Percentiles rank a stretch among this genome's conserved stretches.
These are phyloP conservation scores for Alloscopus bannaensis DNA, from an alignment of 2,888 invertebrate genomes.

Conservation along the genomic window DNA sequence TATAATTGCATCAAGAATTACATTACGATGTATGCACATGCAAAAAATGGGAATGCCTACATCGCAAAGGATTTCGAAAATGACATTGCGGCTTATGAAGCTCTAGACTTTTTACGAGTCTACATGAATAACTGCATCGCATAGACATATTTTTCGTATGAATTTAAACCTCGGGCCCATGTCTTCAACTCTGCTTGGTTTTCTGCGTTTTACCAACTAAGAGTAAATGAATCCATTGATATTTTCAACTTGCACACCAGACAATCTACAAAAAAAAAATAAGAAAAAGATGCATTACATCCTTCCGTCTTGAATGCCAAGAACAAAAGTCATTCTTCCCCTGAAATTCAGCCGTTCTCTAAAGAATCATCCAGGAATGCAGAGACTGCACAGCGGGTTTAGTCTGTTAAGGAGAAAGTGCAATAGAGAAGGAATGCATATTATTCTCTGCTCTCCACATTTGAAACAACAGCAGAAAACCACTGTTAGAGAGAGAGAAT, in stretches of 20 bases:
- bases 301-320: constrained; percentile 43
- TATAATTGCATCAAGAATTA: constrained; percentile 57
- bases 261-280: constrained; percentile 11
- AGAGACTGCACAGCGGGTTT: too few species aligned
- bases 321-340: constrained; percentile 31
- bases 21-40: constrained; percentile 31
- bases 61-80: constrained; percentile 33
- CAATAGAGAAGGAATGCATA: too few species aligned
- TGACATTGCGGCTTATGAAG: constrained; percentile 20
- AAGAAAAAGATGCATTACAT: constrained; percentile 42
- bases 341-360: constrained; percentile 26
- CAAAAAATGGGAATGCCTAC: neutral
- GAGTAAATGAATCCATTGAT: neutral
- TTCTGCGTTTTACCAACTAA: constrained; percentile 16
- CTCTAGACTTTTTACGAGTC: neutral
- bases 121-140: neutral
- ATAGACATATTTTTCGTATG: neutral
- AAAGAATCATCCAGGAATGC: too few species aligned
- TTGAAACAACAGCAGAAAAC: too few species aligned
- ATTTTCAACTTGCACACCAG: neutral
- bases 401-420: too few species aligned
- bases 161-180: constrained; percentile 3
- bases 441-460: neutral
- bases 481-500: too few species aligned
- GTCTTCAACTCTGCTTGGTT: constrained; percentile 1